Conservation (phyloP, 1,140 invertebrate species). For the Drosophila orena region DNA sequence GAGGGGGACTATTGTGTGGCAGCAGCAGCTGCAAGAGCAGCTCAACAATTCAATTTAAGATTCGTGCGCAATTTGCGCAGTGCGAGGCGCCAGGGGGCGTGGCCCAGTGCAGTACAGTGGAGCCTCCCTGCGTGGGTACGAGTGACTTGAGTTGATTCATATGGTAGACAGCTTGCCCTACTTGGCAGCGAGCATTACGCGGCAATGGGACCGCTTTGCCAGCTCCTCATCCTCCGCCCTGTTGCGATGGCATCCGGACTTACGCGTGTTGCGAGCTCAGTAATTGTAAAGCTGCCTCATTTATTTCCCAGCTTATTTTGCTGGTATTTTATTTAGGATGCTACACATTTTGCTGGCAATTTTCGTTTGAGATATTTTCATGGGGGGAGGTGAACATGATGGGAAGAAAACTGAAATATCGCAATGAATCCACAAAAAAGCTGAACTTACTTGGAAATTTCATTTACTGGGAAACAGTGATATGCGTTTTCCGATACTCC, state of each 20-base stretch:
- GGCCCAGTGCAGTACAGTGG: slow-evolving; percentile 22
- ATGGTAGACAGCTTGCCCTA: slow-evolving; percentile 63
- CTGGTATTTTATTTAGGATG: slow-evolving; percentile 10
- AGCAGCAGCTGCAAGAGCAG: slow-evolving; percentile 48
- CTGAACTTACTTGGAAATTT: not conserved
- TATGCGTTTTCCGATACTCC: too few relatives aligned
- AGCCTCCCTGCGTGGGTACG: slow-evolving; percentile 46
- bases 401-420: not conserved
- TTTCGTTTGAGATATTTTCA: not conserved
- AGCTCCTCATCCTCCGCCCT: not conserved
- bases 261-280: slow-evolving; percentile 31
- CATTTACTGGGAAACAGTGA: not conserved
- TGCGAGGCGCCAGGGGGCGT: slow-evolving; percentile 34
- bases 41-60: slow-evolving; percentile 83
- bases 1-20: slow-evolving; percentile 31
- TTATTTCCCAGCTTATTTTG: slow-evolving; percentile 36
- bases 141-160: slow-evolving; percentile 71
- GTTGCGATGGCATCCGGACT: slow-evolving; percentile 12
- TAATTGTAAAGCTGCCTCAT: slow-evolving; percentile 41
- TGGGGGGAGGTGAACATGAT: not conserved
- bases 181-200: slow-evolving; percentile 42
- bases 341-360: slow-evolving; percentile 7
- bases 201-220: slow-evolving; percentile 1
- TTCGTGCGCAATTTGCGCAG: slow-evolving; percentile 79
- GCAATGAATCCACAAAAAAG: not conserved